A percentile compares a stretch with the other conserved stretches of the same genome.
Evolutionary conservation across 1,140 invertebrate species (phyloP).

Genomic region (Choristoneura fumiferana): DNA sequence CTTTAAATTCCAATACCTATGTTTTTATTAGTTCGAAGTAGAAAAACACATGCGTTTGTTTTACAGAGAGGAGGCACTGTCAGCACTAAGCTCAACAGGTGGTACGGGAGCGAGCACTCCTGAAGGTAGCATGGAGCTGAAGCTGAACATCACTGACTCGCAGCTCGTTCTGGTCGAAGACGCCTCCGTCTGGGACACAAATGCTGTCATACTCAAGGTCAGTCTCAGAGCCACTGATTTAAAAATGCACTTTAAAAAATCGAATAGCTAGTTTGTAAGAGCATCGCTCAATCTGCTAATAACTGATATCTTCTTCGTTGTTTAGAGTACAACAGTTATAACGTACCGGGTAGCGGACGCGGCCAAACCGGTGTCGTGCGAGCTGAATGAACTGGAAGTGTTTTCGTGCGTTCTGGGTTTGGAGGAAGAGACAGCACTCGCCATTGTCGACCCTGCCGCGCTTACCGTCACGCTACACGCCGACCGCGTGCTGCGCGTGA

Average conservation of each 20-base stretch:
- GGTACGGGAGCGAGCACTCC: conserved; percentile 17
- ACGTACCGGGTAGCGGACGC: conserved; percentile 86
- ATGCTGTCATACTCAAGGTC: conserved; percentile 95
- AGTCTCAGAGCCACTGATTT: not conserved
- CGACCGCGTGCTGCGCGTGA: conserved; percentile 65
- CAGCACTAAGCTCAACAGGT: conserved; percentile 17
- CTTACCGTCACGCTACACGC: conserved; percentile 83
- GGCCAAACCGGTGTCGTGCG: conserved; percentile 90
- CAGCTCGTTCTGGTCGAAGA: conserved; percentile 97
- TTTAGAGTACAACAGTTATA: conserved; percentile 90
- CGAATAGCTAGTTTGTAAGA: too few species aligned
- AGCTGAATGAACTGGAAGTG: conserved; percentile 93
- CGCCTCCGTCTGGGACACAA: conserved; percentile 91
- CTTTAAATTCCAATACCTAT: too few species aligned
- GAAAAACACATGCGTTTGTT: too few species aligned
- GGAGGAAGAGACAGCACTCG: conserved; percentile 96
- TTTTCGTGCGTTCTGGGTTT: conserved; percentile 95
- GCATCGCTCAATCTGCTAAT: too few species aligned
- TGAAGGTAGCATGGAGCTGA: conserved; percentile 83
- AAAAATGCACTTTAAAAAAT: too few species aligned
- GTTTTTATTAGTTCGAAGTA: too few species aligned
- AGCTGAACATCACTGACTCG: conserved; percentile 96
- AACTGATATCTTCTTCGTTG: not conserved
- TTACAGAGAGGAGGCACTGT: conserved; percentile 25
- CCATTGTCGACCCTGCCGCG: conserved; percentile 96